phyloP scores from a whole-genome alignment of 2,888 invertebrate genomes.

The Drosophila merina region DNA sequence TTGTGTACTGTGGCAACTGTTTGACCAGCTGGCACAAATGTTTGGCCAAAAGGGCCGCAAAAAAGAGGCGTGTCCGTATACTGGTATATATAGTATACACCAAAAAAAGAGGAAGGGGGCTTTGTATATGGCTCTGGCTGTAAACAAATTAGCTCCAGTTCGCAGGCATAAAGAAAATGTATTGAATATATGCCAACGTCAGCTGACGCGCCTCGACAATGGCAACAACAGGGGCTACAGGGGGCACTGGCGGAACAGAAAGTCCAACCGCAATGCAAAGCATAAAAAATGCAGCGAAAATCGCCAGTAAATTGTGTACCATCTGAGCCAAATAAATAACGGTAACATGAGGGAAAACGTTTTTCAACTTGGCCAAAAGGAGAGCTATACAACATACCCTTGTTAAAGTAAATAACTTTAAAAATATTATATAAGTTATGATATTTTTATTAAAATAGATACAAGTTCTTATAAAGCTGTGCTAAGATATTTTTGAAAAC shows the following conservation, averaged over 20 bases:
- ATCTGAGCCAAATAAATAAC: constrained; percentile 73
- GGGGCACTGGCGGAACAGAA: constrained; percentile 3
- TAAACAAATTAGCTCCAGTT: constrained; percentile 76
- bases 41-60: constrained; percentile 32
- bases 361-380: background rate
- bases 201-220: constrained; percentile 65
- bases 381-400: background rate
- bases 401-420: background rate
- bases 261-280: constrained; percentile 56
- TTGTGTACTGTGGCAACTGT: constrained; percentile 28
- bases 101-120: background rate
- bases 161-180: constrained; percentile 61
- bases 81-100: background rate
- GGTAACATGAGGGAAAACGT: constrained; percentile 11
- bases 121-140: constrained; percentile 44
- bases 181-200: constrained; percentile 74
- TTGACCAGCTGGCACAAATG: constrained; percentile 35
- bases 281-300: constrained; percentile 34
- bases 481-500: too few relatives aligned
- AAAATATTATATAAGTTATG: background rate
- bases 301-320: constrained; percentile 67
- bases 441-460: too few relatives aligned
- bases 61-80: constrained; percentile 15
- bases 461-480: too few relatives aligned
- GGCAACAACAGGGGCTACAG: background rate